Base-by-base conservation (phyloP, 2,888 invertebrate genomes). In the Tinea pellionella region DNA sequence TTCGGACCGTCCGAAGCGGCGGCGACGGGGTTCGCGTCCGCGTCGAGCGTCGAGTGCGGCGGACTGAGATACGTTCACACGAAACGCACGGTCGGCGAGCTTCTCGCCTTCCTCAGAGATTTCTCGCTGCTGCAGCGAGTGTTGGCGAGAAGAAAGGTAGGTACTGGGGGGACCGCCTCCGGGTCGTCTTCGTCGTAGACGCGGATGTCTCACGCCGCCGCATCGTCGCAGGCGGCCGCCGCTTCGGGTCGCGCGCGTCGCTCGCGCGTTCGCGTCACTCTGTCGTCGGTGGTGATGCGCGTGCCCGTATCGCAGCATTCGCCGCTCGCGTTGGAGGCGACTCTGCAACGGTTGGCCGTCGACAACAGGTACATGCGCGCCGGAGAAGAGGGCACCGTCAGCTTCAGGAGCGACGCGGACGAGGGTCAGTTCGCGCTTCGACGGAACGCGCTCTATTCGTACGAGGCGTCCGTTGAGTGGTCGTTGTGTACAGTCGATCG, bases 51-150 rank as follows among this genome's bases (percentile, higher is more conserved):
- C 30, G 91, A 93, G 69, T 96, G 97, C 95, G 93, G 96, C 0
- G 96, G 98, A 0, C 94, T 98, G 1, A 91, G 94, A 68, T 97
- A 97, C 77, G 93, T 97, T 59, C 97, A 98, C 80, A 97, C 98
- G 0, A 96, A 96, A 72, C 90, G 97, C 60, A 99, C 98, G 85
- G 91, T 97, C 59, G 91, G 92, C 16, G 97, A 97, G 77, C 87
- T 97, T 61, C 92, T 95, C 68, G 93, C 95, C 2, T 98, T 97
- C 81, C 93, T 95, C 64, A 86, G 91, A 58, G 93, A 95, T 71
- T 96, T 98, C 75, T 90, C 94, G 3, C 93, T 96, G 70, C 81
- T 97, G 59, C 93, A 96, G 71, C 92, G 93, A 62, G 92, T 95
- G 62, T 91, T 95, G 63, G 92, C 93, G 11, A 89, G 92, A 11